Conservation (phyloP, 2,797 vertebrate species). For the Nasua narica region DNA sequence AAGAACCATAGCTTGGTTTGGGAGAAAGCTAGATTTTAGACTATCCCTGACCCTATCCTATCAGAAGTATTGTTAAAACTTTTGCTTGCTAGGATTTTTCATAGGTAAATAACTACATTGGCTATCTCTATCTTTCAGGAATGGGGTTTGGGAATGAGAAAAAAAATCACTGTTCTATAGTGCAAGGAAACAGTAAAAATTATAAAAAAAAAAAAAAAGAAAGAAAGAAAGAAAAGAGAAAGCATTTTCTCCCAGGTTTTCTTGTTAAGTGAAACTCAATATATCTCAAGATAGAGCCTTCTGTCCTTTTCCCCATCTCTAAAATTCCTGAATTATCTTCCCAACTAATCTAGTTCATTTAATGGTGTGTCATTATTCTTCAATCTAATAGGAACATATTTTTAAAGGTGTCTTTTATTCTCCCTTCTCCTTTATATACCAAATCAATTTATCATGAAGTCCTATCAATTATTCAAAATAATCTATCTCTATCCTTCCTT, state of each 20-base stretch:
- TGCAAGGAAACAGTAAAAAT: not conserved
- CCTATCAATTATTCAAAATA: slow-evolving; percentile 54
- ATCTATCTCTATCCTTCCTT: not conserved
- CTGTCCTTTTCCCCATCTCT: not conserved
- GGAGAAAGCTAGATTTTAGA: not conserved
- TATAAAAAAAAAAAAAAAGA: not conserved
- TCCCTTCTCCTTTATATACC: slow-evolving; percentile 13
- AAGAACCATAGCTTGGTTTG: not conserved
- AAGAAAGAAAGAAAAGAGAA: not conserved
- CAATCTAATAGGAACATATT: not conserved
- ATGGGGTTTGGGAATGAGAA: not conserved
- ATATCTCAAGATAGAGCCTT: not conserved
- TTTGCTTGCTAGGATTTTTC: not conserved
- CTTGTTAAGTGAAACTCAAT: not conserved
- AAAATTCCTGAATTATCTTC: not conserved
- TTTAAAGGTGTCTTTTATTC: not conserved
- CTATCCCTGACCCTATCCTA: not conserved
- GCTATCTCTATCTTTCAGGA: not conserved
- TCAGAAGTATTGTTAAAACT: not conserved
- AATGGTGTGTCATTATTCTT: not conserved
- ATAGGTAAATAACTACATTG: not conserved
- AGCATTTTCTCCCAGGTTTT: not conserved
- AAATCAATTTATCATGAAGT: slow-evolving; percentile 30
- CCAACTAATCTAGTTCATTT: not conserved
- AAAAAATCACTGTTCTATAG: not conserved